Percentiles rank a stretch among this genome's conserved stretches.
These are phyloP conservation scores for Drosophila tsacasi DNA, from an alignment of 1,140 invertebrate genomes.

Conservation along the genomic window DNA sequence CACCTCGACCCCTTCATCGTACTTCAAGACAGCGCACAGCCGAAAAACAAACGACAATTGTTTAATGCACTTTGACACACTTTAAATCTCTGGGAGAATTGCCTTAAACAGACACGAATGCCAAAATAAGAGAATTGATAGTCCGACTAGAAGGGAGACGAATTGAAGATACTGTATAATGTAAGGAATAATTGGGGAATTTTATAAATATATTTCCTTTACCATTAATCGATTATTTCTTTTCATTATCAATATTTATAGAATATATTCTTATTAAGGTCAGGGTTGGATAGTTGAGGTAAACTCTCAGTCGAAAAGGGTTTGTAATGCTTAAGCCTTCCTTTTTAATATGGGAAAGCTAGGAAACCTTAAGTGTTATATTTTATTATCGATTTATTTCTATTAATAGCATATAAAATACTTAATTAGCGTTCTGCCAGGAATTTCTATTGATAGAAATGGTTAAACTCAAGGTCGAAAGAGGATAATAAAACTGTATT, in stretches of 20 bases:
- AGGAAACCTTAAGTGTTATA: too few species aligned
- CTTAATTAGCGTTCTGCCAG: too few species aligned
- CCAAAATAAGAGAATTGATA: not conserved
- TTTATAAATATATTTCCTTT: too few species aligned
- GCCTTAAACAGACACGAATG: slow-evolving; percentile 31
- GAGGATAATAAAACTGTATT: not conserved
- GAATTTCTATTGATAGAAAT: not conserved
- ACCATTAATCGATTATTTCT: not conserved
- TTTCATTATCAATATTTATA: not conserved
- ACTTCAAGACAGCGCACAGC: slow-evolving; percentile 17
- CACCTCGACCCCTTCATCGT: not conserved
- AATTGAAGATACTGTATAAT: slow-evolving; percentile 18
- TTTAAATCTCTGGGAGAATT: slow-evolving; percentile 60
- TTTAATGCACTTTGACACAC: slow-evolving; percentile 80
- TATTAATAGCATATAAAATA: too few species aligned
- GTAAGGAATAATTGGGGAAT: not conserved
- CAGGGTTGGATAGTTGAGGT: not conserved
- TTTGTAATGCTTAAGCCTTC: too few species aligned
- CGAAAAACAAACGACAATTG: slow-evolving; percentile 69
- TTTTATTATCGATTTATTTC: too few species aligned
- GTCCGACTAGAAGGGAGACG: not conserved
- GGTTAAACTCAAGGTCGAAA: not conserved
- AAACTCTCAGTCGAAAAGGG: too few species aligned
- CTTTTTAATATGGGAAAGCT: too few species aligned
- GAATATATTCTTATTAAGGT: not conserved